Conservation (phyloP, 2,113 vertebrate species). For the Mastomys natalensis region DNA sequence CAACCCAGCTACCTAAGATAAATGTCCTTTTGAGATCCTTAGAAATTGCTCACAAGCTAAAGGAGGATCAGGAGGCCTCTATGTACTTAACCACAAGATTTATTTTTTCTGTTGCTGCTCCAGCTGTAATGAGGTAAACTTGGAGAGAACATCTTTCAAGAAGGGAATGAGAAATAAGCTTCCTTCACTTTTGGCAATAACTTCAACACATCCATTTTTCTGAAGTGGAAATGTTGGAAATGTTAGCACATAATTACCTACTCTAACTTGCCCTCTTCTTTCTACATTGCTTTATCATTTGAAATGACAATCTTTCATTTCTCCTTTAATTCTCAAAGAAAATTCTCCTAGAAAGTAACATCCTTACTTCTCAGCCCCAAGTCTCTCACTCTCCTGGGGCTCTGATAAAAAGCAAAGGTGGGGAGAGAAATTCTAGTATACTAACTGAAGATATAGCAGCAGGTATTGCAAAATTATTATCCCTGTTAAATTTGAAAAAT, state of each 20-base stretch:
- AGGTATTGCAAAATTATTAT: conserved; percentile 40
- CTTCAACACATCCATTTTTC: conserved; percentile 14
- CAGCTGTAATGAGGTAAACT: neutral
- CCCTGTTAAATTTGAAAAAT: neutral
- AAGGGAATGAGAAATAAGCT: neutral
- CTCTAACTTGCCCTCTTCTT: conserved; percentile 25
- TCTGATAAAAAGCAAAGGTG: conserved; percentile 14
- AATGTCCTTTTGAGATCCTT: neutral
- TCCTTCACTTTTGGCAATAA: conserved; percentile 10
- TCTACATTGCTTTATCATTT: neutral
- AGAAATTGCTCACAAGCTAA: conserved; percentile 24
- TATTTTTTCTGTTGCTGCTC: neutral
- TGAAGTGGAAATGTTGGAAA: neutral
- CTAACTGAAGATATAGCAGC: conserved; percentile 11
- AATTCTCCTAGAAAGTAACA: conserved; percentile 33
- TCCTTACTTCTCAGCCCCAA: neutral
- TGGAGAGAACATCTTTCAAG: conserved; percentile 19
- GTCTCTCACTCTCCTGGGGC: neutral
- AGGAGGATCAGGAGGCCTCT: neutral
- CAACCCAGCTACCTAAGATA: neutral
- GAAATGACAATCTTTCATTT: neutral
- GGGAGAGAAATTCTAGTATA: neutral
- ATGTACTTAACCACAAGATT: neutral
- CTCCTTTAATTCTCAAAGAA: conserved; percentile 46
- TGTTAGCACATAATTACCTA: neutral